These are phyloP conservation scores for Ptychoptera albimana DNA, from an alignment of 2,888 invertebrate species.

Conservation along the genomic window DNA sequence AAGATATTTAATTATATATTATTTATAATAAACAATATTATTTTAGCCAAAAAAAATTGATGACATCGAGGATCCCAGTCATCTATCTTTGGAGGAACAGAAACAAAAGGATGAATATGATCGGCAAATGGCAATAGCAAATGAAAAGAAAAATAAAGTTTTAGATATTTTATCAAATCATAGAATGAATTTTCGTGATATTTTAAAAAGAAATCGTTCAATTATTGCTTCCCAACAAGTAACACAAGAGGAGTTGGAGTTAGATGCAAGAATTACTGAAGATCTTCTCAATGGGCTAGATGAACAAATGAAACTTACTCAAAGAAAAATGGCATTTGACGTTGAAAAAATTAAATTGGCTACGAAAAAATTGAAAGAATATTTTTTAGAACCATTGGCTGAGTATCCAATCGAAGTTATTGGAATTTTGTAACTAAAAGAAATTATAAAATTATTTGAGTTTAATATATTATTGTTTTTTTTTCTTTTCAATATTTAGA, in stretches of 20 bases:
- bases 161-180: slow-evolving; percentile 37
- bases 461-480: neutral
- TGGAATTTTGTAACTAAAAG: slow-evolving; percentile 34
- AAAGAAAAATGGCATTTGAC: slow-evolving; percentile 48
- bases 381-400: slow-evolving; percentile 50
- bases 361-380: slow-evolving; percentile 42
- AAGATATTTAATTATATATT: neutral
- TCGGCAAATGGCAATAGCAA: slow-evolving; percentile 41
- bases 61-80: slow-evolving; percentile 21
- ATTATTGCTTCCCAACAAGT: slow-evolving; percentile 43
- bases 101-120: slow-evolving; percentile 51
- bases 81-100: slow-evolving; percentile 40
- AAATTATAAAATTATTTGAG: neutral
- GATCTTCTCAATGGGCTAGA: slow-evolving; percentile 43
- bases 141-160: slow-evolving; percentile 44
- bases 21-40: neutral
- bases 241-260: slow-evolving; percentile 40
- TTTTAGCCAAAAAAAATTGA: slow-evolving; percentile 3
- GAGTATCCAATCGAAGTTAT: slow-evolving; percentile 43
- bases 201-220: slow-evolving; percentile 37
- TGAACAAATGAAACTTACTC: slow-evolving; percentile 43
- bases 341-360: slow-evolving; percentile 50
- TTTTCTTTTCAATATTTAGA: slow-evolving; percentile 12
- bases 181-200: slow-evolving; percentile 38
- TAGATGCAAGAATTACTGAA: slow-evolving; percentile 48